These are phyloP conservation scores for Leistus spinibarbis DNA, from an alignment of 2,888 invertebrate species.

Conservation along the genomic window DNA sequence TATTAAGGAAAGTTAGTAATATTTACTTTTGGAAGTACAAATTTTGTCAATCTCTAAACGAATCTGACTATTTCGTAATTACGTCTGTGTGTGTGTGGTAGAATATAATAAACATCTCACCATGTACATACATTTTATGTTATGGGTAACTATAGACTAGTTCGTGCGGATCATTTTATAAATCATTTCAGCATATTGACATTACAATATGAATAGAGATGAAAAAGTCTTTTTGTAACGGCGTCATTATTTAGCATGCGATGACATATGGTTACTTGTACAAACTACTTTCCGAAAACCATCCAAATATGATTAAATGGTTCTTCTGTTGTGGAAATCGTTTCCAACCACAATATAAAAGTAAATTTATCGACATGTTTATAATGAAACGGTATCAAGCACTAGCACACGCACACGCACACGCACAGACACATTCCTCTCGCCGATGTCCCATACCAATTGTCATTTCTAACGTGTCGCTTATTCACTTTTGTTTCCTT, in stretches of 20 bases:
- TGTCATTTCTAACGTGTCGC: slow-evolving; percentile 38
- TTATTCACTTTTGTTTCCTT: slow-evolving; percentile 38
- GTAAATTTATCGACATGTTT: slow-evolving; percentile 33
- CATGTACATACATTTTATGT: no score
- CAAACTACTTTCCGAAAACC: neutral
- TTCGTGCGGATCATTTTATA: neutral
- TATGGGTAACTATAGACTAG: neutral
- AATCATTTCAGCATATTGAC: neutral
- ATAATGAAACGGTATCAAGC: slow-evolving; percentile 5
- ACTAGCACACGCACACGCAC: neutral
- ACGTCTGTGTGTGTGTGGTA: no score
- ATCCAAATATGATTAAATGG: slow-evolving; percentile 13
- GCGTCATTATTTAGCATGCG: neutral
- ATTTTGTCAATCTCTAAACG: no score
- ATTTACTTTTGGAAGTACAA: no score
- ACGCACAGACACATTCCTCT: slow-evolving; percentile 13
- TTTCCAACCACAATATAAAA: slow-evolving; percentile 21
- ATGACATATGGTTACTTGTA: neutral
- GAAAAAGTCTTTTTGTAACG: neutral
- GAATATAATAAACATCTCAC: no score
- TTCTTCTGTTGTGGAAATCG: neutral
- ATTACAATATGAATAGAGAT: neutral
- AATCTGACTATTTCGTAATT: no score
- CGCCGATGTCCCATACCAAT: slow-evolving; percentile 10
- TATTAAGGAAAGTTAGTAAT: no score